Percentiles rank a stretch among this genome's conserved stretches.
phyloP scores from a whole-genome alignment of 2,797 vertebrate genomes.

The Anguilla marmorata region DNA sequence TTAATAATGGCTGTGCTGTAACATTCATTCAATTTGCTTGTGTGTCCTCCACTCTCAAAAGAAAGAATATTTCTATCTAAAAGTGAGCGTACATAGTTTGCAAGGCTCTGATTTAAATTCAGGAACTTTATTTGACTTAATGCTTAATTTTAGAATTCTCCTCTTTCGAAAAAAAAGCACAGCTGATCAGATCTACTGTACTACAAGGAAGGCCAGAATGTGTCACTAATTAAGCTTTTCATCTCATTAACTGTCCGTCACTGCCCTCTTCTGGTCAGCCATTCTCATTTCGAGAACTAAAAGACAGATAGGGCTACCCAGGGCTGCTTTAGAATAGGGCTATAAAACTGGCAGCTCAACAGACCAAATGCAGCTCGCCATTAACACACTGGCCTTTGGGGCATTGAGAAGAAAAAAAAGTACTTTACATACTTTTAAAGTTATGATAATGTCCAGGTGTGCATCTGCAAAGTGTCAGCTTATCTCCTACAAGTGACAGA shows the following conservation, averaged over 20 bases:
- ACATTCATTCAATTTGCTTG: not conserved
- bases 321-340: not conserved
- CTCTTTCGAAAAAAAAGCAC: not conserved
- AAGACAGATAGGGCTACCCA: not conserved
- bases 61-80: not conserved
- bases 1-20: not conserved
- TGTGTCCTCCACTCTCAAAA: not conserved
- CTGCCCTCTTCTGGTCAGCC: conserved; percentile 69
- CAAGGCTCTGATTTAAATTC: not conserved
- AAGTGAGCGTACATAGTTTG: not conserved
- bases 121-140: conserved; percentile 9
- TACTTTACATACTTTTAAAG: not conserved
- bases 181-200: conserved; percentile 1
- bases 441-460: not conserved
- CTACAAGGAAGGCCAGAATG: not conserved
- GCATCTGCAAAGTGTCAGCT: too few species aligned
- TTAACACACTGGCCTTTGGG: not conserved
- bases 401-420: not conserved
- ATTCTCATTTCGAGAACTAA: conserved; percentile 22
- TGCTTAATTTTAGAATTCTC: not conserved
- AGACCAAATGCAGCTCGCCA: not conserved
- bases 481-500: too few species aligned
- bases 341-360: not conserved
- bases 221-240: conserved; percentile 50
- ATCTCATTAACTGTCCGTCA: conserved; percentile 58